These are phyloP conservation scores for Oryzias woworae DNA, from an alignment of 2,113 vertebrate genomes.

Conservation along the genomic window DNA sequence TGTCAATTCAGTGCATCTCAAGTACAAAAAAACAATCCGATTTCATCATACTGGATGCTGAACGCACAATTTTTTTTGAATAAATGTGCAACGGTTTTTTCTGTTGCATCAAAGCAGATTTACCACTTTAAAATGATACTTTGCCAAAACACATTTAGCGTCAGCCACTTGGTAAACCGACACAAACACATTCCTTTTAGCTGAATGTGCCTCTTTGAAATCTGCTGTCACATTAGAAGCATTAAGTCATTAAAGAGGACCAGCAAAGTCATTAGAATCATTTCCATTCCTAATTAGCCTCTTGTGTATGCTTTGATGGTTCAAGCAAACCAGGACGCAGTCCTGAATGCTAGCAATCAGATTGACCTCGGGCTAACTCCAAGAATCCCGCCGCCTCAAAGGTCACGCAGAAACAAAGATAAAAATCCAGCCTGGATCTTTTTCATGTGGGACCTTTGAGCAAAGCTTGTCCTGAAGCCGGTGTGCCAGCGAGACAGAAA, in stretches of 20 bases:
- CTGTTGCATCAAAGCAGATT: too few species aligned
- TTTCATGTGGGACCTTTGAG: conserved; percentile 37
- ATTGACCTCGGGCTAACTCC: conserved; percentile 33
- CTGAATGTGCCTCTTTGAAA: conserved; percentile 34
- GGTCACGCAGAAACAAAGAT: conserved; percentile 20
- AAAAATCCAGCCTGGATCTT: conserved; percentile 12
- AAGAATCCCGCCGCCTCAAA: conserved; percentile 13
- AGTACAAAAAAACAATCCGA: conserved; percentile 4
- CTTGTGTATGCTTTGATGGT: conserved; percentile 46
- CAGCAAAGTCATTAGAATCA: conserved; percentile 48
- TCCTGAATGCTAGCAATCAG: conserved; percentile 30
- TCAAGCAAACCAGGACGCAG: conserved; percentile 25
- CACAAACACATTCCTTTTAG: too few species aligned
- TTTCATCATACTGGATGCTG: not conserved
- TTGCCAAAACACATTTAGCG: too few species aligned
- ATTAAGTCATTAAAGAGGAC: conserved; percentile 51
- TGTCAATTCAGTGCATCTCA: conserved; percentile 30
- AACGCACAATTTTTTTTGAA: not conserved
- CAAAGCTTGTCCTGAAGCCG: conserved; percentile 35
- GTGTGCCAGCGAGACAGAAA: conserved; percentile 54
- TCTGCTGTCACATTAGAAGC: conserved; percentile 46
- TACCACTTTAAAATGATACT: too few species aligned
- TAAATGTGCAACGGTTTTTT: too few species aligned
- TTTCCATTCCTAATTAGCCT: conserved; percentile 57
- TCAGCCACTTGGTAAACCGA: too few species aligned